Percentiles rank a stretch among this genome's conserved stretches.
These are phyloP conservation scores for Eilema griseolum DNA, from an alignment of 2,888 invertebrate genomes.

Conservation along the genomic window DNA sequence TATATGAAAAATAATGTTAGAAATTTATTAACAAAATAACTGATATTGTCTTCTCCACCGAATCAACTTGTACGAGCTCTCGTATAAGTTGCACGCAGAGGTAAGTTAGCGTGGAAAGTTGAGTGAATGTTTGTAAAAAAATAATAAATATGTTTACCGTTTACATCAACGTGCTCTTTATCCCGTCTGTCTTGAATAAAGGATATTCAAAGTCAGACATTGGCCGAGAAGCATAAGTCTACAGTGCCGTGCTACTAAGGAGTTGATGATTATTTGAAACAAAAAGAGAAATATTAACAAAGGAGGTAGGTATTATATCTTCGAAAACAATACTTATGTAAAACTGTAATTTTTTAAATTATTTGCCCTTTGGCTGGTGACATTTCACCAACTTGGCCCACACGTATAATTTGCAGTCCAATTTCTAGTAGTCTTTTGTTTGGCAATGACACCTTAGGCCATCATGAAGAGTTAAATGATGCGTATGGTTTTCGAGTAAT, in stretches of 20 bases:
- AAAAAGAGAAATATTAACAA: no score
- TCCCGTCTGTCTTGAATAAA: no score
- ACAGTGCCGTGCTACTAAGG: no score
- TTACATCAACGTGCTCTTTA: no score
- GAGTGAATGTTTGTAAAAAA: no score
- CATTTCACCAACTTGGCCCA: constrained; percentile 32
- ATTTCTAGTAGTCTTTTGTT: constrained; percentile 77
- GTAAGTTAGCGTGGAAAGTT: no score
- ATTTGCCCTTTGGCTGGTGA: constrained; percentile 6
- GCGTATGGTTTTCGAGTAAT: constrained; percentile 63
- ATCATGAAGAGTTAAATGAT: constrained; percentile 73
- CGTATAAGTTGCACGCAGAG: no score
- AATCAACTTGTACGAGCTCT: no score
- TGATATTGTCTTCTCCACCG: neutral
- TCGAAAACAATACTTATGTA: neutral
- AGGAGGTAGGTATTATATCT: neutral
- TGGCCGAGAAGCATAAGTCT: neutral
- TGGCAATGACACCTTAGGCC: constrained; percentile 71
- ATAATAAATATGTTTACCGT: no score
- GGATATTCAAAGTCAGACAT: neutral
- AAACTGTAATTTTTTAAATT: constrained; percentile 4
- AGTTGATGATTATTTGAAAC: no score
- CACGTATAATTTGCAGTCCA: constrained; percentile 65
- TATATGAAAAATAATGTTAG: neutral
- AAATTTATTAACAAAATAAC: neutral